phyloP scores from a whole-genome alignment of 2,797 vertebrate species.

The Coranthus polyacanthus region DNA sequence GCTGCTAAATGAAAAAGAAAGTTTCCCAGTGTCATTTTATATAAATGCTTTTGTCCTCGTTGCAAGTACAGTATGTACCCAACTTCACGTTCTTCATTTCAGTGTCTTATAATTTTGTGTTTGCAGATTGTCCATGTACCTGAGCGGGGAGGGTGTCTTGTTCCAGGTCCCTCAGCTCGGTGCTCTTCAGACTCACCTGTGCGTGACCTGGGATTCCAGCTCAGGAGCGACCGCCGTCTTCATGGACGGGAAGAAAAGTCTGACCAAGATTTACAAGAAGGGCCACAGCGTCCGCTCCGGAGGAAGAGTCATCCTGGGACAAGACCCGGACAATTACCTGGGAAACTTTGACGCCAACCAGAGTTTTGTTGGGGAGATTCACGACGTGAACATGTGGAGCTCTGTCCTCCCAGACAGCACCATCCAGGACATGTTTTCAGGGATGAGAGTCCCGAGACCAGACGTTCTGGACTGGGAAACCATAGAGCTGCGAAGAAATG shows the following conservation, averaged over 20 bases:
- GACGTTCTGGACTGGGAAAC: conserved; percentile 63
- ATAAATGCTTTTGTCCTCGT: no score
- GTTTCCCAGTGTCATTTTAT: no score
- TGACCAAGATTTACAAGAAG: conserved; percentile 60
- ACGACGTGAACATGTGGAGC: conserved; percentile 70
- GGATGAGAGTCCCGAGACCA: accelerated
- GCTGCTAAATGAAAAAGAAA: no score
- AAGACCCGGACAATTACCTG: conserved; percentile 62
- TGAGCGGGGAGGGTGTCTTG: not conserved
- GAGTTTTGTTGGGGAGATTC: conserved; percentile 76
- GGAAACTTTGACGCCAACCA: not conserved
- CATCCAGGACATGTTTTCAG: accelerated
- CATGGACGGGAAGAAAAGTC: conserved; percentile 56
- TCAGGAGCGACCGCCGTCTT: conserved; percentile 31
- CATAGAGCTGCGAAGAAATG: accelerated
- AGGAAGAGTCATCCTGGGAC: conserved; percentile 65
- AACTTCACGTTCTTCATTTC: no score
- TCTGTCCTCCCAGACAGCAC: accelerated
- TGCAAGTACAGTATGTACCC: no score
- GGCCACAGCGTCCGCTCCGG: conserved; percentile 6
- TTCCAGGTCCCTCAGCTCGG: conserved; percentile 52
- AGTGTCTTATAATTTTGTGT: no score
- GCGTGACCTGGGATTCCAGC: conserved; percentile 69
- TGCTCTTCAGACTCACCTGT: conserved; percentile 66
- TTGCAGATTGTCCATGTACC: conserved; percentile 39